Conservation (phyloP, 2,888 invertebrate species). For the Xanthia togata region DNA sequence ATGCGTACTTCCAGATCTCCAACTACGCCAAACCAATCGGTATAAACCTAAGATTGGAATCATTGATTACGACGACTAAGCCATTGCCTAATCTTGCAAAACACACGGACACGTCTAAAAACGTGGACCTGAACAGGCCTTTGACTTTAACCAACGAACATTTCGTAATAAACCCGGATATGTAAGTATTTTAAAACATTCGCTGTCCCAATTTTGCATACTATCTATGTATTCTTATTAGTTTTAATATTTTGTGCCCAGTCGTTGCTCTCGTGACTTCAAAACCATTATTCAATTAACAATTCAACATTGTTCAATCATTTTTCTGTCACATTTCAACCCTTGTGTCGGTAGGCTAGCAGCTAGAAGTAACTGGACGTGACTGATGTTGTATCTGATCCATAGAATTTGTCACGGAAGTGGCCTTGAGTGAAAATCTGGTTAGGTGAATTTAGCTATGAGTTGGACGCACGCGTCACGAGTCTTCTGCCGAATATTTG, state of each 20-base stretch:
- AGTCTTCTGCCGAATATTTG: neutral
- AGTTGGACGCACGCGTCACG: neutral
- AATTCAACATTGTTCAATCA: neutral
- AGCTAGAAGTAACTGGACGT: neutral
- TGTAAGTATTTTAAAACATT: slow-evolving; percentile 36
- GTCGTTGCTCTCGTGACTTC: neutral
- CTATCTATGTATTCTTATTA: neutral
- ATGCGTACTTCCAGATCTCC: slow-evolving; percentile 30
- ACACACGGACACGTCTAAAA: no score
- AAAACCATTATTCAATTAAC: neutral
- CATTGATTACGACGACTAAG: slow-evolving; percentile 5
- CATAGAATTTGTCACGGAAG: neutral
- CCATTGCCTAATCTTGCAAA: slow-evolving; percentile 20
- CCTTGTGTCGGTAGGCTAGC: no score
- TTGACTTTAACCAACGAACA: slow-evolving; percentile 11
- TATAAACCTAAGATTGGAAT: slow-evolving; percentile 6
- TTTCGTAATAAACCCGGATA: slow-evolving; percentile 18
- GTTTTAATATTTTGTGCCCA: neutral
- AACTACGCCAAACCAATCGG: slow-evolving; percentile 32
- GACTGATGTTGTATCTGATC: neutral
- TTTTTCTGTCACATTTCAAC: neutral
- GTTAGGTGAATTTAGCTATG: neutral
- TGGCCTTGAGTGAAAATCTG: neutral
- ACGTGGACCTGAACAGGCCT: neutral
- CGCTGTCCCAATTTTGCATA: neutral